Evolutionary conservation across 2,888 invertebrate species (phyloP).

Genomic region (Cantharis rustica): DNA sequence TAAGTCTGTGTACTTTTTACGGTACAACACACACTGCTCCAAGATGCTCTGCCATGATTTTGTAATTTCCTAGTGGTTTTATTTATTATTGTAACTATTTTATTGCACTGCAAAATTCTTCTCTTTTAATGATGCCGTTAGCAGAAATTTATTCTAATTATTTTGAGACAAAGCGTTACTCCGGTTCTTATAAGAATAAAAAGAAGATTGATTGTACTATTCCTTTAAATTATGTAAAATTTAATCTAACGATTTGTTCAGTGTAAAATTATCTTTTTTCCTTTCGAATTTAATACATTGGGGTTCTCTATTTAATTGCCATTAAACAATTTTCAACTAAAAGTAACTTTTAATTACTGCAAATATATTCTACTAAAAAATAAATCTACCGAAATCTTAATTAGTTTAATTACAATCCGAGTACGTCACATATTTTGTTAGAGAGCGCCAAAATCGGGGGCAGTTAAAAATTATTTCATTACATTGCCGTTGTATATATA

Average conservation of each 20-base stretch:
- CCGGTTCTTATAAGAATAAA: not conserved
- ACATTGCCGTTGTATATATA: conserved; percentile 15
- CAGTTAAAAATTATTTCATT: not conserved
- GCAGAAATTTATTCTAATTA: conserved; percentile 21
- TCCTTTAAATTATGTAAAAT: not conserved
- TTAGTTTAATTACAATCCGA: not conserved
- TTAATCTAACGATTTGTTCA: not conserved
- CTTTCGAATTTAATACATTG: not conserved
- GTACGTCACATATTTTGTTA: not conserved
- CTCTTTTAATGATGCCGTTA: conserved; percentile 34
- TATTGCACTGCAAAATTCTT: conserved; percentile 16
- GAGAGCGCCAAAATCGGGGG: not conserved
- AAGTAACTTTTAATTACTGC: not conserved
- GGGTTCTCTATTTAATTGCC: not conserved
- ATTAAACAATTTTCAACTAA: not conserved
- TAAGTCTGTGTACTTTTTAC: conserved; percentile 43
- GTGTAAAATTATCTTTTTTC: not conserved
- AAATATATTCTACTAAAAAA: not conserved
- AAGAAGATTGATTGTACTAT: not conserved
- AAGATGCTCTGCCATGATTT: conserved; percentile 24
- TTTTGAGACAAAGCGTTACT: not conserved
- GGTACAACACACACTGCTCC: conserved; percentile 38
- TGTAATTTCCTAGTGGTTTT: conserved; percentile 22
- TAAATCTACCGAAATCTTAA: not conserved
- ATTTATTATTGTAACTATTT: conserved; percentile 27